Evolutionary conservation across 2,797 vertebrate species (phyloP), one percentile per base, ranked within the genome.

Genomic region (Schizothorax lantsangensis): DNA sequence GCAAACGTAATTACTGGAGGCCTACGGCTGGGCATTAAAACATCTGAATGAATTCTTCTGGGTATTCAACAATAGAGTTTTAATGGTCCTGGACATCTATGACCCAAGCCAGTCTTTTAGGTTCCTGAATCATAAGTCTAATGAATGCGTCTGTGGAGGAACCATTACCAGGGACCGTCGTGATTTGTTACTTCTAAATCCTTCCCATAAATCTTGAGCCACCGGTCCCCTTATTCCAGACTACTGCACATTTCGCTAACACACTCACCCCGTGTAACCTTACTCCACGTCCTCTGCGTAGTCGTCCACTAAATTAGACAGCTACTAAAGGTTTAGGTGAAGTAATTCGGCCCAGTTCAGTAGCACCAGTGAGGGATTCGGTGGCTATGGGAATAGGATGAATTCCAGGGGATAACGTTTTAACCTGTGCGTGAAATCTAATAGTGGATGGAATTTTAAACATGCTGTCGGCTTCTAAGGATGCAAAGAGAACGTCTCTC

Each of bases 381-480:
- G 85, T 80, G 80, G 84, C 81, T 69, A 45, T 77, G 82, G 81
- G 78, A 86, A 74, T 43, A 68, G 62, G 47, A 15, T 54, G 75
- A 88, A 88, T 88, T 89, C 84, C 77, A 68, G 30, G 59, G 74
- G 75, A 81, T 77, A 87, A 81, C 52, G 23, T 14, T 78, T 83
- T 49, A 88, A 81, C 75, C 64, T 77, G 79, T 84, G 83, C 73
- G 19, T 87, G 88, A 89, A 90, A 90, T 90, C 83, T 81, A 87
- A 90, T 86, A 87, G 82, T 81, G 78, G 68, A 57, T 64, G 57
- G 89, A 86, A 88, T 90, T 88, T 87, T 68, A 85, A 88, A 89
- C 85, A 75, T 71, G 62, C 86, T 83, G 59, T 72, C 43, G 14
- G 33, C 84, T 81, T 72, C 54, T 52, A 47, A 14, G 54, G 81